Evolutionary conservation across 2,888 invertebrate species (phyloP).

Genomic region (Hyposoter didymator): DNA sequence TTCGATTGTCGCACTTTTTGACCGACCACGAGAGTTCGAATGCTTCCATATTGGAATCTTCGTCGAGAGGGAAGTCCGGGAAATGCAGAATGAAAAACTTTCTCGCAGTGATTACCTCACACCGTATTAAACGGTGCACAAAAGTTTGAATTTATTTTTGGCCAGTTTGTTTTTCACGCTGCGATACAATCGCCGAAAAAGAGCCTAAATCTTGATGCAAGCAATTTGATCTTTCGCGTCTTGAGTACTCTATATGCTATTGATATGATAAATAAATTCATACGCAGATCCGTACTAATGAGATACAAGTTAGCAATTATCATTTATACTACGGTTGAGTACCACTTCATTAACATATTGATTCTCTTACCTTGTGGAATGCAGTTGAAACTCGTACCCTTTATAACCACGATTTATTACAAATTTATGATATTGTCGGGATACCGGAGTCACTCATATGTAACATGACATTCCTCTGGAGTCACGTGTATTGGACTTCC

Average conservation of each 20-base stretch:
- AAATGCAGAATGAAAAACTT: not conserved
- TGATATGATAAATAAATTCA: slow-evolving; percentile 24
- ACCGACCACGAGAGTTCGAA: not conserved
- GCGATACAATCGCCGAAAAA: not conserved
- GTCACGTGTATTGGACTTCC: slow-evolving; percentile 55
- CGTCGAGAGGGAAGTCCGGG: not conserved
- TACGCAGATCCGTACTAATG: slow-evolving; percentile 41
- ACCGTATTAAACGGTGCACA: not conserved
- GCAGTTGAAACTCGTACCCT: slow-evolving; percentile 52
- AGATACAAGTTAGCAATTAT: slow-evolving; percentile 56
- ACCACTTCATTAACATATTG: slow-evolving; percentile 62
- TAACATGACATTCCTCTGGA: slow-evolving; percentile 61
- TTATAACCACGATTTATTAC: slow-evolving; percentile 57
- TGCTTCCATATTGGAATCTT: not conserved
- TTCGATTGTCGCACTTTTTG: not conserved
- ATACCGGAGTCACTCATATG: slow-evolving; percentile 51
- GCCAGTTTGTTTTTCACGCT: not conserved
- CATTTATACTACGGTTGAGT: slow-evolving; percentile 54
- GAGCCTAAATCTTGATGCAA: not conserved
- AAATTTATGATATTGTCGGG: slow-evolving; percentile 64
- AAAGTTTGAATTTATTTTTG: not conserved
- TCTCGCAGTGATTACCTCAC: not conserved
- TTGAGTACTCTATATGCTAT: not conserved
- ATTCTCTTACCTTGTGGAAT: slow-evolving; percentile 61
- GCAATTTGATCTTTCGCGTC: not conserved